Percentiles rank a stretch among this genome's conserved stretches.
Conservation (phyloP, 2,113 vertebrate genomes). For the Eulemur macaco region DNA sequence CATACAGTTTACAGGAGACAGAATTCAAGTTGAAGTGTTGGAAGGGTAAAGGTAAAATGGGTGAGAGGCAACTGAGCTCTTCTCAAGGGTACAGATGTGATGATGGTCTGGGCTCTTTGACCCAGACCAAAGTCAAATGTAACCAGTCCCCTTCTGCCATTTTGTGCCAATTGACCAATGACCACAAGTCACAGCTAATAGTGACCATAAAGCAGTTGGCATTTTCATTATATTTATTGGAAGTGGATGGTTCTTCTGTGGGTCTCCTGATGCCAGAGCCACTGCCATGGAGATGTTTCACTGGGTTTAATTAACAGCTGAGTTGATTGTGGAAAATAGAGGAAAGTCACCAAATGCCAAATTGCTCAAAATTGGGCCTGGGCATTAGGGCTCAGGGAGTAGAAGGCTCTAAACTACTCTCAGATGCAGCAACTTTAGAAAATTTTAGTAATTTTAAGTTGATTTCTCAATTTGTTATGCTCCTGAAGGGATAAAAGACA, state of each 20-base stretch:
- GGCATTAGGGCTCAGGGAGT: not conserved
- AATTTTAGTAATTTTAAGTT: not conserved
- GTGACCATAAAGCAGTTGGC: not conserved
- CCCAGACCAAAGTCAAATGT: not conserved
- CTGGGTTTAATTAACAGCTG: constrained; percentile 74
- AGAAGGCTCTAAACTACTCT: not conserved
- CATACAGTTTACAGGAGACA: not conserved
- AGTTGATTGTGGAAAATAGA: constrained; percentile 47
- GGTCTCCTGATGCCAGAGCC: constrained; percentile 45
- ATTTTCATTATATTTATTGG: not conserved
- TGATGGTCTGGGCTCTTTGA: not conserved
- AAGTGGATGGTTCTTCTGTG: not conserved
- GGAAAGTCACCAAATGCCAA: constrained; percentile 25
- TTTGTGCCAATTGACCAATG: not conserved
- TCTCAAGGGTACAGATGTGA: not conserved
- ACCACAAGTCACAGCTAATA: not conserved
- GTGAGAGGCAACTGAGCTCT: not conserved
- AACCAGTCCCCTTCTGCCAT: not conserved
- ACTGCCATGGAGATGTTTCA: constrained; percentile 52
- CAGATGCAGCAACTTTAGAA: not conserved
- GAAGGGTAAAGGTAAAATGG: not conserved
- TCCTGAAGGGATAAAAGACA: not conserved
- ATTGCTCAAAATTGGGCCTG: constrained; percentile 34
- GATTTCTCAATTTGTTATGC: not conserved
- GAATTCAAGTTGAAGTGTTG: not conserved